Base-by-base conservation (phyloP, 1,140 invertebrate species). In the Anastrepha ludens region DNA sequence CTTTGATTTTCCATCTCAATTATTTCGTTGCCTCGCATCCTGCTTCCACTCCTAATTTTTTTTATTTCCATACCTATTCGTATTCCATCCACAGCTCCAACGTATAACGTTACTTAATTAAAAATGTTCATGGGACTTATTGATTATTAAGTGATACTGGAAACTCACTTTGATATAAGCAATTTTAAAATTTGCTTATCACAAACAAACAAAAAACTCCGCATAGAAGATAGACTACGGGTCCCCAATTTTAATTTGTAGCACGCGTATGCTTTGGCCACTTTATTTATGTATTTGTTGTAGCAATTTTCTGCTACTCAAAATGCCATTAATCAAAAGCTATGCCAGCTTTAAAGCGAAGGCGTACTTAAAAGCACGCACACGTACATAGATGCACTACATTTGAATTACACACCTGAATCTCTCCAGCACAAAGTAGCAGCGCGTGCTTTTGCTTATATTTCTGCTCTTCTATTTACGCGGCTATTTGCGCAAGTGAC, bases 281-380 rank as follows among this genome's bases (percentile, higher is more conserved):
- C 74, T 81, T 81, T 81, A 81, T 81, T 81, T 81, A 29, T 29
- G 29, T 29, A 81, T 81, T 58, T 81, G 17, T 81, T 81, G n/a
- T 17, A 9, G 74, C 74, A 20, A 20, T 8, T 47, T 41, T 67
- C 64, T n/a, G 20, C 64, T 15, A 62, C 17, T 47, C 13, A 74
- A 47, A 74, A 41, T 74, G 67, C 17, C 67, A 74, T 74, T 44
- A 74, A 74, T 74, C 67, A 74, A 44, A 47, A 41, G 15, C 41
- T 41, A 15, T 6, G 67, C 39, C 67, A 74, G 67, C 41, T 44
- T 47, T 74, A 62, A 62, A 62, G 4, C 15, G 29, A 29, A 29
- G 29, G 29, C 29, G 29, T 29, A 29, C 8, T 62, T 62, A 62
- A 5, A 62, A 55, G 50, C 50, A 55, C 1, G 11, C 50, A 6